These are phyloP conservation scores for Chrysolina oricalcia DNA, from an alignment of 2,888 invertebrate species.

Conservation along the genomic window DNA sequence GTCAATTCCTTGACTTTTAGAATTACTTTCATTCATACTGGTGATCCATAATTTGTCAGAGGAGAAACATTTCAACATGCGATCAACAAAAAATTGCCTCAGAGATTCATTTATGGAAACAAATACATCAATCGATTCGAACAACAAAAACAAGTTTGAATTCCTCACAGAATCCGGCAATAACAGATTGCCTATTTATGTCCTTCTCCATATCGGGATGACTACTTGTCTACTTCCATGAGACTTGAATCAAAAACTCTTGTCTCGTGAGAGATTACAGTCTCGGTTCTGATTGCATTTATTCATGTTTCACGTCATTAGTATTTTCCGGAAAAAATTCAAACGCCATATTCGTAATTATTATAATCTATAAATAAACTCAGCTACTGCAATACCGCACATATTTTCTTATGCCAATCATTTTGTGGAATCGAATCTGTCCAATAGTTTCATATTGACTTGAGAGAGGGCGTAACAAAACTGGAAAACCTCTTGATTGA, in stretches of 20 bases:
- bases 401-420: background rate
- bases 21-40: background rate
- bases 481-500: too few species aligned
- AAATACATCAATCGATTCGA: background rate
- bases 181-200: conserved; percentile 10
- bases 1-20: background rate
- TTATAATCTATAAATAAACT: background rate
- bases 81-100: background rate
- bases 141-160: conserved; percentile 1
- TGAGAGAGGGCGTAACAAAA: too few species aligned
- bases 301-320: background rate
- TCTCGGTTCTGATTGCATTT: conserved; percentile 5
- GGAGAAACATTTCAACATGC: background rate
- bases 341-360: background rate
- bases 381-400: background rate
- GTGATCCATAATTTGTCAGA: conserved; percentile 8
- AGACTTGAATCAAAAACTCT: background rate
- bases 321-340: background rate
- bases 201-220: conserved; percentile 10
- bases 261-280: background rate
- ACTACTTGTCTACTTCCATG: conserved; percentile 11
- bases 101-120: background rate
- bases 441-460: too few species aligned
- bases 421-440: too few species aligned
- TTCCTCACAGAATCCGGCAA: background rate